These are phyloP conservation scores for Sminthurides bifidus DNA, from an alignment of 1,140 invertebrate genomes.

Conservation along the genomic window DNA sequence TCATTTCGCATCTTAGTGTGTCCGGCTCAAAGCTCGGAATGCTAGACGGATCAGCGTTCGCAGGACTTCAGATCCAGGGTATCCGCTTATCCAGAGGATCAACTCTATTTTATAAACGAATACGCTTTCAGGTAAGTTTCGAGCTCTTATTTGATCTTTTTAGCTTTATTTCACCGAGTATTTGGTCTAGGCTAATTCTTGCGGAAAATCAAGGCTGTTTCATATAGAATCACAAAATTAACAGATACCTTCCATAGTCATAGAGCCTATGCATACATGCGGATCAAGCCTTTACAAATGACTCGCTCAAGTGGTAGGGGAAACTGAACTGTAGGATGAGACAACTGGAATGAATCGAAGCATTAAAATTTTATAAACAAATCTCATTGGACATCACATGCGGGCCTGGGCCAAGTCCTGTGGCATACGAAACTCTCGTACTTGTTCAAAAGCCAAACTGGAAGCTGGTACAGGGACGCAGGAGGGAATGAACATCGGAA, in stretches of 20 bases:
- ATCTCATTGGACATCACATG: no score
- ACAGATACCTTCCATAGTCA: no score
- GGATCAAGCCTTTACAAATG: background rate
- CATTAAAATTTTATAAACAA: no score
- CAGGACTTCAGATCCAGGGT: slow-evolving; percentile 30
- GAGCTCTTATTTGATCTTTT: background rate
- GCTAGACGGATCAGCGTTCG: slow-evolving; percentile 29
- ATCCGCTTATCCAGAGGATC: slow-evolving; percentile 28
- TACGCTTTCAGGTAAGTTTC: slow-evolving; percentile 30
- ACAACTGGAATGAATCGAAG: no score
- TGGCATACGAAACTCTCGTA: no score
- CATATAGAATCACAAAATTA: background rate
- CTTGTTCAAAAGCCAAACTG: no score
- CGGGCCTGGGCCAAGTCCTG: no score
- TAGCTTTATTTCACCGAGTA: background rate
- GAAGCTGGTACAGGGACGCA: no score
- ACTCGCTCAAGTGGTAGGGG: background rate
- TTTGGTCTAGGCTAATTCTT: background rate
- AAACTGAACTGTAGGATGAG: no score
- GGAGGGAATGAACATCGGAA: no score
- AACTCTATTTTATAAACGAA: slow-evolving; percentile 31
- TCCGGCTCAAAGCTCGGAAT: slow-evolving; percentile 28
- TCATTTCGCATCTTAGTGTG: slow-evolving; percentile 31
- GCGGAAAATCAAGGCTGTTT: background rate
- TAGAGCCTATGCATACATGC: no score